Conservation (phyloP, 2,113 vertebrate species). For the Nycticorax nycticorax region DNA sequence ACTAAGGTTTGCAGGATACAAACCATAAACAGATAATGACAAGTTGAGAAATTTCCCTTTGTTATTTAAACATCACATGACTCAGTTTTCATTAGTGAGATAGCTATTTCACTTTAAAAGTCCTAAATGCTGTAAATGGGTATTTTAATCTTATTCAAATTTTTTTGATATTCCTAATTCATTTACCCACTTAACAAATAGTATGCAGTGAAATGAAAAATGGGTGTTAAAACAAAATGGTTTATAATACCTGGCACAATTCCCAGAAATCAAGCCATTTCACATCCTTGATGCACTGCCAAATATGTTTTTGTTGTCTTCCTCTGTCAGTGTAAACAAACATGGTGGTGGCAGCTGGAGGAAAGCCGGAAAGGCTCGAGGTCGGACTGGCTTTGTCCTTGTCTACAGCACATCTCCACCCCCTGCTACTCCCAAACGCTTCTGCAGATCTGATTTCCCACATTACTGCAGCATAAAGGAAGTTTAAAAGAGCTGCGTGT, state of each 20-base stretch:
- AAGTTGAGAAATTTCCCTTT: constrained; percentile 57
- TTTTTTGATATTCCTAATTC: constrained; percentile 63
- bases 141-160: constrained; percentile 52
- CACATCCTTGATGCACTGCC: constrained; percentile 32
- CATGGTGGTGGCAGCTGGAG: background rate
- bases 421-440: constrained; percentile 8
- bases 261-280: constrained; percentile 71
- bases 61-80: constrained; percentile 48
- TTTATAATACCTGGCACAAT: constrained; percentile 66
- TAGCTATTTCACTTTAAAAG: constrained; percentile 62
- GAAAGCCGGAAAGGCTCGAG: background rate
- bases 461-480: constrained; percentile 50
- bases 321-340: constrained; percentile 68
- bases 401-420: constrained; percentile 34
- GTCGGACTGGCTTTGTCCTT: constrained; percentile 13
- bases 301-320: constrained; percentile 74
- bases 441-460: constrained; percentile 59
- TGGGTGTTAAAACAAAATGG: constrained; percentile 64
- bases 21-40: constrained; percentile 42
- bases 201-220: constrained; percentile 52
- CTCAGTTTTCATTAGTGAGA: constrained; percentile 57
- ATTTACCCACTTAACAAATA: constrained; percentile 60
- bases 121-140: constrained; percentile 41
- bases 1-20: background rate
- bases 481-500: constrained; percentile 52